Base-by-base conservation (phyloP, 2,888 invertebrate species). In the Philereme vetulata region DNA sequence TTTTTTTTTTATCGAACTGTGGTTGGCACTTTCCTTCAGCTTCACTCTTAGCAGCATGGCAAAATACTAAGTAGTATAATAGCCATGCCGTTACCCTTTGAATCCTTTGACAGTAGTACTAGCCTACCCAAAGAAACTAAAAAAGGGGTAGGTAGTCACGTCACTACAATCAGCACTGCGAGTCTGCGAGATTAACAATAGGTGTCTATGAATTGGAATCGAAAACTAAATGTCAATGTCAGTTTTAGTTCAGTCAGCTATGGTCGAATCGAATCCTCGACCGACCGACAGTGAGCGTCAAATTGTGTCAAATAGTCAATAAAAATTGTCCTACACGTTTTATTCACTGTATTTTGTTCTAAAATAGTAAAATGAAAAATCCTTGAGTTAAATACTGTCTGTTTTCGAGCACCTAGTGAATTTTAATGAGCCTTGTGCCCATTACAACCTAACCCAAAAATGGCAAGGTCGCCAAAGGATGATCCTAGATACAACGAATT, bases 401-500 rank as follows among this genome's bases (percentile, higher is more conserved):
- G 71, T 74, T 67, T 55, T 67, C 62, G 67, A 72, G 69, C 64
- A 67, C 60, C 56, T 56, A 66, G 72, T 66, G 64, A 71, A 66
- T 73, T 63, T 77, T 69, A 63, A 78, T 80, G 78, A 71, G 76
- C 65, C 64, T 72, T 76, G 76, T 77, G 77, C 71, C 74, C 65
- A 72, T 68, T 73, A 65, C 76, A 75, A 78, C 75, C 72, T 83
- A 81, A 82, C 84, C 66, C 84, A 85, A 85, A 86, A 81, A 93
- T 93, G 92, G 90, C 91, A 88, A 92, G 92, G 88, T 90, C 90
- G 88, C 86, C 87, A 71, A 87, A 88, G 73, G 92, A 92, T 84
- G 90, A 91, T 81, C 84, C 88, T 68, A 82, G 86, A 77, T 91
- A 84, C 82, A 86, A 81, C 74, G 90, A 92, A 77, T 76, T 86